Percentiles rank a stretch among this genome's conserved stretches.
These are phyloP conservation scores for Zoanthus gigantus DNA, from an alignment of 92 coral and sea anemone genomes.

Conservation along the genomic window DNA sequence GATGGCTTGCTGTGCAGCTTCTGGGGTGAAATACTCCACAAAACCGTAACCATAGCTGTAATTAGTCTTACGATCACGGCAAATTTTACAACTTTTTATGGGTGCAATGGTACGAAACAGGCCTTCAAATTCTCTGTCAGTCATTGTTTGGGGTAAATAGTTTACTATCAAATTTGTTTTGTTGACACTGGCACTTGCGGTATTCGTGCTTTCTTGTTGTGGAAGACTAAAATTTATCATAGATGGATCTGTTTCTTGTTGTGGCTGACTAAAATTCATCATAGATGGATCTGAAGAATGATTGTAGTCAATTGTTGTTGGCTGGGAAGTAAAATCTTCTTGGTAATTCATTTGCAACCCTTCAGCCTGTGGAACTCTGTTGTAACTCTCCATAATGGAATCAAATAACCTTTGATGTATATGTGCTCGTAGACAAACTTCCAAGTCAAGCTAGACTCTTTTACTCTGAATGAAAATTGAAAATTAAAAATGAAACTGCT, in stretches of 20 bases:
- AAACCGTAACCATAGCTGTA: constrained; percentile 92
- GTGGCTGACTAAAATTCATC: neutral
- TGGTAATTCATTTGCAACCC: constrained; percentile 39
- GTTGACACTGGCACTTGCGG: constrained; percentile 12
- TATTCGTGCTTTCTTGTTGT: neutral
- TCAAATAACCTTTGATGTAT: neutral
- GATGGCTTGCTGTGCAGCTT: constrained; percentile 86
- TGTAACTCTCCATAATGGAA: constrained; percentile 28
- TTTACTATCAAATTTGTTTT: constrained; percentile 83
- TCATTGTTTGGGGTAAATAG: constrained; percentile 79
- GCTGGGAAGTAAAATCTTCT: neutral
- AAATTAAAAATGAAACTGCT: neutral
- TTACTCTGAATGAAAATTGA: neutral
- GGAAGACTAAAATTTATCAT: neutral
- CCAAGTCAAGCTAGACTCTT: neutral
- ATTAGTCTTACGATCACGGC: constrained; percentile 79
- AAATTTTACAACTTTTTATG: constrained; percentile 79
- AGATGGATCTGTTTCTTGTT: neutral
- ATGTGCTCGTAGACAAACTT: neutral
- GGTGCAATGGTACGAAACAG: constrained; percentile 78
- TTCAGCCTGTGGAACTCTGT: constrained; percentile 8
- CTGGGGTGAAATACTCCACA: constrained; percentile 87
- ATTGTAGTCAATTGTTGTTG: constrained; percentile 38
- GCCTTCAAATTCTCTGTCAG: constrained; percentile 72
- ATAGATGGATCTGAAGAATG: constrained; percentile 12